A percentile compares a stretch with the other conserved stretches of the same genome.
phyloP scores from a whole-genome alignment of 2,797 vertebrate genomes.

The Squalus acanthias region DNA sequence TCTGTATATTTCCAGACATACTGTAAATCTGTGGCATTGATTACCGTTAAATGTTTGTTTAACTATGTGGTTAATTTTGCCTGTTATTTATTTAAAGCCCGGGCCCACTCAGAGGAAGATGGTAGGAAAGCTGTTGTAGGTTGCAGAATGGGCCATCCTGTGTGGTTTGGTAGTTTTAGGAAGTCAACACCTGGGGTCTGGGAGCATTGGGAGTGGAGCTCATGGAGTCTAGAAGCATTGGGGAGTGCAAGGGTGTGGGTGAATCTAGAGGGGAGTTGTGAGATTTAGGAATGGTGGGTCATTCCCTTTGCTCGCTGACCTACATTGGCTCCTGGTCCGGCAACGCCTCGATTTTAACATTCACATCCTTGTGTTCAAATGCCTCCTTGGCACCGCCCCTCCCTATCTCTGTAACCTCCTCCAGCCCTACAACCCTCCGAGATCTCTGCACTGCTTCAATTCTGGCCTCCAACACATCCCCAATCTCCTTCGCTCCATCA shows the following conservation, averaged over 20 bases:
- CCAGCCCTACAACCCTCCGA: too few species aligned
- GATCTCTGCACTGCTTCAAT: too few species aligned
- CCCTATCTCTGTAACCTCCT: too few species aligned
- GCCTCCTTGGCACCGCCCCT: too few species aligned
- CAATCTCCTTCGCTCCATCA: too few species aligned
- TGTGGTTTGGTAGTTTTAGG: neutral
- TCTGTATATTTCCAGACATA: neutral
- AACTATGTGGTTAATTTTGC: neutral
- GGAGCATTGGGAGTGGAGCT: neutral
- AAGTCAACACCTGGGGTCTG: neutral
- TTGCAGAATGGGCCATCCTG: neutral
- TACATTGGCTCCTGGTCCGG: too few species aligned
- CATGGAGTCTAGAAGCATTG: neutral
- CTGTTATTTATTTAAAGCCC: neutral
- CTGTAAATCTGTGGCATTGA: neutral
- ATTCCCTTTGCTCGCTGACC: too few species aligned
- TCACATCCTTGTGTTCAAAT: too few species aligned
- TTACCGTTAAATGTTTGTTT: neutral
- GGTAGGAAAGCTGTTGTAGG: neutral
- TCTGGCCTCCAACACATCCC: too few species aligned
- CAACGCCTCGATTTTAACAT: too few species aligned
- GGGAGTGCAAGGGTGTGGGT: too few species aligned
- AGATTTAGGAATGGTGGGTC: neutral
- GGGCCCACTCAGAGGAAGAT: neutral
- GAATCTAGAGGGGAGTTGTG: neutral